Evolutionary conservation across 2,113 vertebrate species (phyloP), one percentile per base, ranked within the genome.

Genomic region (Sturnira hondurensis): DNA sequence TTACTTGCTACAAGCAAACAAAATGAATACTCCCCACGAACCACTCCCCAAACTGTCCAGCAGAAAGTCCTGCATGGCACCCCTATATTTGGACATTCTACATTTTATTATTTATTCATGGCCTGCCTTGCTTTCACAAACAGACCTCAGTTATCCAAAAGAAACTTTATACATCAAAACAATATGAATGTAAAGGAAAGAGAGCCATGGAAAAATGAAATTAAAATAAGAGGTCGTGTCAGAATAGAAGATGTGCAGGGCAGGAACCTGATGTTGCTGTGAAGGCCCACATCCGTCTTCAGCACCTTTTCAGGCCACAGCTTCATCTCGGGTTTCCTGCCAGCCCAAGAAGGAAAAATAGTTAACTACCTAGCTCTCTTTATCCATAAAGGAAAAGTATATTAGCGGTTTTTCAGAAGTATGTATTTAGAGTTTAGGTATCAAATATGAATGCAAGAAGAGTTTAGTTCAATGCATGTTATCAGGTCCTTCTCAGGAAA

Each of bases 61-160:
- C 16, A 61, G 36, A 77, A 89, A 78, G 58, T 52, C 4, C 36
- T 54, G 43, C 73, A 1, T 28, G 61, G 17, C 28, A 68, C 5
- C 31, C 45, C 52, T 70, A 47, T 33, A 52, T 71, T 41, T 56
- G 17, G 3, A 78, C 20, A 74, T n/a, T 71, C 52, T 81, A 16
- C 45, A 78, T 56, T 90, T 91, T 63, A 86, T 95, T 88, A 82
- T 61, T 96, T 93, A 97, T 77, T 87, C 92, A 56, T 38, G 88
- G 38, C 52, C 45, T 88, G 8, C 50, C 41, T 73, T 88, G 20
- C 9, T 70, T 88, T 77, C 65, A 41, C 65, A 90, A 88, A 88
- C 11, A 96, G 71, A 83, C 38, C 38, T 88, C 56, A 85, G 28
- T 50, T 41, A 89, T 73, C 31, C 41, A 31, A 96, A 91, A 93